Base-by-base conservation (phyloP, 23 tunicate genomes). In the Halocynthia roretzi region DNA sequence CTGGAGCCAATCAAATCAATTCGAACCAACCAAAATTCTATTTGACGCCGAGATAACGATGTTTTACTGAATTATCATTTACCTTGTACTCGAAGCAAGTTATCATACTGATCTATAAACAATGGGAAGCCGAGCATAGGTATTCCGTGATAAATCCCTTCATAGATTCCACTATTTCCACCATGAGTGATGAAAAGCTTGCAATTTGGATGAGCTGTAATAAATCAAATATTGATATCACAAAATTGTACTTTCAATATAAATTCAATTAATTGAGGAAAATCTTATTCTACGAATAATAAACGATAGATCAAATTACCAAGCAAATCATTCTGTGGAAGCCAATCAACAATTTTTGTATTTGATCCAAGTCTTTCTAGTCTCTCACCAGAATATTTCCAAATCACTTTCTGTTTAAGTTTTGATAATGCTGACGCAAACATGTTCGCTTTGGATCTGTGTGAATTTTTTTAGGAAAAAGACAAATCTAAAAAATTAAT, bases 111-210 rank as follows among this genome's bases (percentile, higher is more conserved):
- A 49, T 77, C 81, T 0, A 64, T 72, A 11, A 77, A 53, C 0
- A 77, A 54, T 14, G 81, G 81, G 0, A 77, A 6, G 5, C 81
- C 81, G 0, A 77, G 2, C 76, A 77, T 63, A 0, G 81, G 81
- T 10, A 77, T 53, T 0, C 81, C 81, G 6, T 77, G 81, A 51
- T 64, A 65, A 0, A 77, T 77, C 5, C 73, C 81, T 77, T 77
- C 76, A 5, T 77, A 77, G 0, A 77, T 5, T 31, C 81, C 81
- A 6, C 63, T 77, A 18, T 72, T 77, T 50, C 81, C 81, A 60
- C 81, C 81, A 19, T 77, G 81, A 64, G 81, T 65, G 10, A 77
- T 31, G 6, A 77, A 77, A 9, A 77, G 75, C 19, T 77, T 77
- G 12, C 72, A 60, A 12, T 77, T 77, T 8, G 81, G 81, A 51